phyloP scores from a whole-genome alignment of 2,888 invertebrate genomes.

The Eudasyphora cyanicolor region DNA sequence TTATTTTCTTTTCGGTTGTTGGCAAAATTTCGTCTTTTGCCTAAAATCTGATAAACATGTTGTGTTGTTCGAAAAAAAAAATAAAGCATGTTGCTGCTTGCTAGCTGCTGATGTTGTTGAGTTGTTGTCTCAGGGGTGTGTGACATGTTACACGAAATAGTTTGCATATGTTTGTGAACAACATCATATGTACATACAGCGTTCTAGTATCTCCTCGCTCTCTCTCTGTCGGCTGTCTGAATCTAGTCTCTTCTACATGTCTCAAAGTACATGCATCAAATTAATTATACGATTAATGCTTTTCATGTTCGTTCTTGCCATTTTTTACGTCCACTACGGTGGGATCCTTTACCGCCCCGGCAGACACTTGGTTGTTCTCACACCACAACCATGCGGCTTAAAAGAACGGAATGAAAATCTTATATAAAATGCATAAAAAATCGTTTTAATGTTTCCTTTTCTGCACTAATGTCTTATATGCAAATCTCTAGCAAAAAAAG shows the following conservation, averaged over 20 bases:
- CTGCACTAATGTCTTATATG: constrained; percentile 13
- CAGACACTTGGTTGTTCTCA: constrained; percentile 4
- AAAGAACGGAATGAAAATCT: constrained; percentile 13
- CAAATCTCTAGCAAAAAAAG: background rate
- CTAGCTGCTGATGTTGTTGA: constrained; percentile 50
- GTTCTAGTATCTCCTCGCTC: constrained; percentile 56
- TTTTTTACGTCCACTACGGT: background rate
- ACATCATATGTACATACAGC: background rate
- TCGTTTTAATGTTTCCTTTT: constrained; percentile 28
- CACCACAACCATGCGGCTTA: background rate
- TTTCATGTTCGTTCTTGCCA: constrained; percentile 65
- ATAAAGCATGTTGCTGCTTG: constrained; percentile 41
- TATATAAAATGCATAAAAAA: constrained; percentile 17
- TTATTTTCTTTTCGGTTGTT: background rate
- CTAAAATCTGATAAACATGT: constrained; percentile 62
- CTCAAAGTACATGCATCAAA: constrained; percentile 78
- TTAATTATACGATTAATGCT: constrained; percentile 81
- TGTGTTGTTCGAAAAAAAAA: constrained; percentile 44
- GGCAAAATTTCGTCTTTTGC: constrained; percentile 10
- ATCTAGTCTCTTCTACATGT: background rate
- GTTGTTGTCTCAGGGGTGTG: constrained; percentile 67
- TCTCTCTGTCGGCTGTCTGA: background rate
- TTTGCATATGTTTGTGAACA: constrained; percentile 72
- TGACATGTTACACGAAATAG: constrained; percentile 78
- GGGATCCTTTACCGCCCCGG: background rate